These are phyloP conservation scores for Parapristionchus giblindavisi DNA, from an alignment of 2,888 invertebrate genomes.

Conservation along the genomic window DNA sequence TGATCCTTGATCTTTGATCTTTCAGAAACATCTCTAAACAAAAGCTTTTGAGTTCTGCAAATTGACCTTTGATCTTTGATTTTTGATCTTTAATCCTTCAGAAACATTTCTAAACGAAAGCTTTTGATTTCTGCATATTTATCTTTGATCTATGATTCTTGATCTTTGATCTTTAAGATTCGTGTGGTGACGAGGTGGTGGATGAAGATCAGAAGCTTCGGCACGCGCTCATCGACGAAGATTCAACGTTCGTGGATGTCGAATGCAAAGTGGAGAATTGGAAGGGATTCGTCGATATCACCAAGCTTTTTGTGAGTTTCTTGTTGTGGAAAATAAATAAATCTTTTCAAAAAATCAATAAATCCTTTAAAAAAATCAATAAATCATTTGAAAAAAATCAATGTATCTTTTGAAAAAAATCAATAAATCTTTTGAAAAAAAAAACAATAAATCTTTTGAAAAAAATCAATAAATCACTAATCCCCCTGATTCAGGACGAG, in stretches of 20 bases:
- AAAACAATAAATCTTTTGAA: too few relatives aligned
- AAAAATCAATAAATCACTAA: too few relatives aligned
- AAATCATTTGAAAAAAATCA: background rate
- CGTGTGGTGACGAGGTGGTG: slow-evolving; percentile 54
- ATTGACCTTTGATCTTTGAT: slow-evolving; percentile 42
- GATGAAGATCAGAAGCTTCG: slow-evolving; percentile 59
- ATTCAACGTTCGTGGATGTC: slow-evolving; percentile 58
- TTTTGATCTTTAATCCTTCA: background rate
- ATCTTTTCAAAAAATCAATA: background rate
- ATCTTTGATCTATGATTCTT: background rate
- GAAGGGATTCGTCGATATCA: slow-evolving; percentile 43
- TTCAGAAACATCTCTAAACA: background rate
- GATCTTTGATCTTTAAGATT: slow-evolving; percentile 42
- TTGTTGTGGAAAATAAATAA: background rate
- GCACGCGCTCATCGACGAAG: slow-evolving; percentile 56
- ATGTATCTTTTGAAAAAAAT: background rate
- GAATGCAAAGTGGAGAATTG: slow-evolving; percentile 58
- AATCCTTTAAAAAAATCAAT: background rate
- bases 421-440: background rate
- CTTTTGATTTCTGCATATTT: too few relatives aligned
- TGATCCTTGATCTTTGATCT: background rate
- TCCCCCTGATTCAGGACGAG: slow-evolving; percentile 58
- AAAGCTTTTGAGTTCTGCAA: too few relatives aligned
- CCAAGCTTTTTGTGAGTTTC: slow-evolving; percentile 50
- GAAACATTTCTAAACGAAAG: background rate